Percentiles rank a stretch among this genome's conserved stretches.
Conservation (phyloP, 2,888 invertebrate species). For the Crepidodera aurea region DNA sequence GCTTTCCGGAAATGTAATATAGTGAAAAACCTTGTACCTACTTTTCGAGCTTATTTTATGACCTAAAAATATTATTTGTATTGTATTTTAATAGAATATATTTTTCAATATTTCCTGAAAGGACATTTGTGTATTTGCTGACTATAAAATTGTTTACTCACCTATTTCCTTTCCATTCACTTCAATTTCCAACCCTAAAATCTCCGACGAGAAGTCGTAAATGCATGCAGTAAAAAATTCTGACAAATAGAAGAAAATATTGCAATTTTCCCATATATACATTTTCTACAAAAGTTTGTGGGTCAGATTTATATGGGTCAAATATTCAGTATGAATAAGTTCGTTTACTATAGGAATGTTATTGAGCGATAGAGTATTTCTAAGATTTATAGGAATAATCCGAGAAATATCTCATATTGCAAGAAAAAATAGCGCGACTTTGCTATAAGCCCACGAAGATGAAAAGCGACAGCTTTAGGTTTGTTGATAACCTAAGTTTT, state of each 20-base stretch:
- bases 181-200: constrained; percentile 1
- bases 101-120: constrained; percentile 4
- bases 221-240: constrained; percentile 7
- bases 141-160: constrained; percentile 5
- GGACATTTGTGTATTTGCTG: constrained; percentile 4
- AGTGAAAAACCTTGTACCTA: no score
- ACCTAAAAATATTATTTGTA: background rate
- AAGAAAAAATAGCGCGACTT: no score
- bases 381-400: no score
- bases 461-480: no score
- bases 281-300: constrained; percentile 1
- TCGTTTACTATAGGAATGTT: background rate
- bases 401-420: no score
- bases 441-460: no score
- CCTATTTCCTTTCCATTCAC: background rate
- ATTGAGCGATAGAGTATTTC: no score
- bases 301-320: constrained; percentile 10
- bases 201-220: background rate
- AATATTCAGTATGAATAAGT: background rate
- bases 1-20: no score
- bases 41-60: no score
- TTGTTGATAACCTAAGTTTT: no score
- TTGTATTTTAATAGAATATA: background rate
- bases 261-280: constrained; percentile 7
- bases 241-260: constrained; percentile 11